Base-by-base conservation (phyloP, 1,140 invertebrate species). In the Hermetia illucens region DNA sequence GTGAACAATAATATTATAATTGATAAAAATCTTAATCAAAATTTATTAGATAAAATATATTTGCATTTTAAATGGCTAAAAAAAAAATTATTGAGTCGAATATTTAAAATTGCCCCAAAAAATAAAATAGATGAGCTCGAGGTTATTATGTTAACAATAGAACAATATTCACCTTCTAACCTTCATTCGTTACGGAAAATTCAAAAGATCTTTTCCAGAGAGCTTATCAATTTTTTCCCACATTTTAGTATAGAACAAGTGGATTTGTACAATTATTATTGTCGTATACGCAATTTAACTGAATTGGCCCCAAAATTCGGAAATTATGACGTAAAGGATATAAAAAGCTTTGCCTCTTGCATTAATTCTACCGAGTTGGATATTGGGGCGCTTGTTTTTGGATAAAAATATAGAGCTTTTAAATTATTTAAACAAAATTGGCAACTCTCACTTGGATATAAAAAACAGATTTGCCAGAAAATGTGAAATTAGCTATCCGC, bases 31-130 rank as follows among this genome's bases (percentile, higher is more conserved):
- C 12, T 60, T 2, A 42, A 53, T 37, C 27, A 43, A 5, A 45
- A 49, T 5, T 21, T 60, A 19, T 44, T 57, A 41, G 55, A 61
- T 31, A 51, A 55, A 32, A 18, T 60, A n/a, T 40, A 54, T n/a
- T 35, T 61, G 18, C 58, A 61, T 32, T 61, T 54, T 31, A 53
- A 55, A 21, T 61, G 58, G 58, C 16, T 61, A 20, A 38, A 51
- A 10, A 61, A 61, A 33, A 44, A 58, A 21, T 31, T 60, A 5
- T 12, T 59, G 0, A 5, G n/a, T n/a, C n/a, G n/a, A n/a, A n/a
- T n/a, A n/a, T n/a, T n/a, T n/a, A n/a, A n/a, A n/a, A n/a, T n/a
- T n/a, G n/a, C 5, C 10, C 16, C 24, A 4, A 2, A 4, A 9
- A 36, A 25, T 36, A 10, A 36, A 16, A 24, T 8, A 1, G 24